These are phyloP conservation scores for Isichthys henryi DNA, from an alignment of 2,113 vertebrate species.

Conservation along the genomic window DNA sequence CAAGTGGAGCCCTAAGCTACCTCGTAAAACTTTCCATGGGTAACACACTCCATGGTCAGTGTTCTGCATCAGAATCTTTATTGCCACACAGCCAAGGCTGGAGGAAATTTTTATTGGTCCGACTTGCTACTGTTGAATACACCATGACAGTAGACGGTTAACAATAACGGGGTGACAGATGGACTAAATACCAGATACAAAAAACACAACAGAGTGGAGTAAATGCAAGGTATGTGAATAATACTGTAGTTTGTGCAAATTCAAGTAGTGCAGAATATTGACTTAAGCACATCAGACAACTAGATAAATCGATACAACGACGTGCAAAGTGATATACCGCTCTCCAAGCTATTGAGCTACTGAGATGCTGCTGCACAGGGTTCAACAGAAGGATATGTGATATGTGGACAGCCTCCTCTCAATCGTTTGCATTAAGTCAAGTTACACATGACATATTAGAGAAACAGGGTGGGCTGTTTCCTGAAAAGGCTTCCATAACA, in stretches of 20 bases:
- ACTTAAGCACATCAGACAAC: not conserved
- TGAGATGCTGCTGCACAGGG: not conserved
- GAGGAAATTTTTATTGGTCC: not conserved
- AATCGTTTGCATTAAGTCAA: not conserved
- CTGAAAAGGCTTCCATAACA: not conserved
- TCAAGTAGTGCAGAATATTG: not conserved
- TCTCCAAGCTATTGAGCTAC: not conserved
- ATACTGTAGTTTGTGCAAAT: not conserved
- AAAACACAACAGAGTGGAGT: not conserved
- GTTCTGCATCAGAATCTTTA: not conserved
- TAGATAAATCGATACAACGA: not conserved
- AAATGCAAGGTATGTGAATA: not conserved
- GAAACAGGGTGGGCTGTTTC: not conserved
- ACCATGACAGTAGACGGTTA: not conserved
- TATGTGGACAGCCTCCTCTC: not conserved
- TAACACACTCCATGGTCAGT: not conserved
- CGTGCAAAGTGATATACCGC: not conserved
- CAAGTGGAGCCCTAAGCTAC: not conserved
- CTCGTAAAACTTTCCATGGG: not conserved
- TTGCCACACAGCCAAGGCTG: not conserved
- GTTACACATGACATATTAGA: not conserved
- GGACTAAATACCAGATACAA: not conserved
- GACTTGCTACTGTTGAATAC: not conserved
- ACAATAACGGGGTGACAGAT: not conserved
- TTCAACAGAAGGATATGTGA: not conserved